Evolutionary conservation across 1,140 invertebrate genomes (phyloP).

Genomic region (Ceratosolen solmsi): DNA sequence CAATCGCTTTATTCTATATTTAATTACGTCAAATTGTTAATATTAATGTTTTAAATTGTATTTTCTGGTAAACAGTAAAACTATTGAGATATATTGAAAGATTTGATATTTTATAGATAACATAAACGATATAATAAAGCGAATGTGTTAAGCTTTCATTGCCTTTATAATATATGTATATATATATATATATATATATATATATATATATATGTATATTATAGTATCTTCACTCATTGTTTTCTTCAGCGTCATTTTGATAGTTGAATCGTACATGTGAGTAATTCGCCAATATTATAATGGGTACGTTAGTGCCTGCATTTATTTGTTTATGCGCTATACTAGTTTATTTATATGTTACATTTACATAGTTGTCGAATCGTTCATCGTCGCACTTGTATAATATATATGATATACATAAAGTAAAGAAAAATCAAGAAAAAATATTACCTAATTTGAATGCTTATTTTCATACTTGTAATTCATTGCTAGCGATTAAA

Average conservation of each 20-base stretch:
- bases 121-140: not conserved
- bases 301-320: not conserved
- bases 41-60: not conserved
- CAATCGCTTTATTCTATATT: constrained; percentile 33
- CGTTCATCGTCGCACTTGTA: not conserved
- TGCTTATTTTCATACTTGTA: not conserved
- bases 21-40: not conserved
- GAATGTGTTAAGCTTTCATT: constrained; percentile 20
- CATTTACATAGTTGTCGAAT: not conserved
- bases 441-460: too few relatives aligned
- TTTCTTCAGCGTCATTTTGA: not conserved
- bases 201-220: not conserved
- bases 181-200: too few relatives aligned
- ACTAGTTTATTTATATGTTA: constrained; percentile 24
- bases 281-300: not conserved
- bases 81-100: not conserved
- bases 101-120: not conserved
- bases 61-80: constrained; percentile 3
- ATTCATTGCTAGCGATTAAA: not conserved
- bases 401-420: too few relatives aligned
- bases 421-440: too few relatives aligned
- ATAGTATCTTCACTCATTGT: not conserved
- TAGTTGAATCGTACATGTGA: constrained; percentile 1
- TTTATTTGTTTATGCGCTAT: not conserved
- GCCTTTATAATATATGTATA: not conserved